These are phyloP conservation scores for Trachops cirrhosus DNA, from an alignment of 2,797 vertebrate species.

Conservation along the genomic window DNA sequence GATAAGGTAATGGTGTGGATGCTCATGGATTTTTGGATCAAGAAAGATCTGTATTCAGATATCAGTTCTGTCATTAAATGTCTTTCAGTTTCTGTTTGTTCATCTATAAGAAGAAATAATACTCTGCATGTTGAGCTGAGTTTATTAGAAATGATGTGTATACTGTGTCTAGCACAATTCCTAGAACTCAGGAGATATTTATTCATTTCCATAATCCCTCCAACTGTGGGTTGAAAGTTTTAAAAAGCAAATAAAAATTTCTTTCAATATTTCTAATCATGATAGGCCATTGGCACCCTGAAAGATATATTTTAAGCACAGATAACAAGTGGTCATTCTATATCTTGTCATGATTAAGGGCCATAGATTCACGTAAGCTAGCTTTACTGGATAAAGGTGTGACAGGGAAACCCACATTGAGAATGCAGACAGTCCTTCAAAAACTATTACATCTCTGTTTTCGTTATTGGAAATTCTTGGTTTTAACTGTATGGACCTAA, in stretches of 20 bases:
- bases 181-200: neutral
- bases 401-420: neutral
- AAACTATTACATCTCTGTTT: neutral
- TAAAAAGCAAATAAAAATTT: neutral
- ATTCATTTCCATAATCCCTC: neutral
- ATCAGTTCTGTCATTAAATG: neutral
- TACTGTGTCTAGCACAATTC: neutral
- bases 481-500: neutral
- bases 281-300: neutral
- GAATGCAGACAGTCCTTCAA: neutral
- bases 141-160: neutral
- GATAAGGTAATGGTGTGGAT: neutral
- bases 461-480: neutral
- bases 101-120: neutral
- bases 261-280: neutral
- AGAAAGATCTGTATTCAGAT: neutral
- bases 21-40: neutral
- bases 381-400: neutral
- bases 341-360: neutral
- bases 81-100: neutral
- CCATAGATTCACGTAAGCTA: neutral
- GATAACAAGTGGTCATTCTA: neutral
- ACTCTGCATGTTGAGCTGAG: neutral
- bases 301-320: neutral
- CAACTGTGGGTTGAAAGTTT: neutral